Evolutionary conservation across 2,797 vertebrate species (phyloP), one percentile per base, ranked within the genome.

Genomic region (Silurus aristotelis): DNA sequence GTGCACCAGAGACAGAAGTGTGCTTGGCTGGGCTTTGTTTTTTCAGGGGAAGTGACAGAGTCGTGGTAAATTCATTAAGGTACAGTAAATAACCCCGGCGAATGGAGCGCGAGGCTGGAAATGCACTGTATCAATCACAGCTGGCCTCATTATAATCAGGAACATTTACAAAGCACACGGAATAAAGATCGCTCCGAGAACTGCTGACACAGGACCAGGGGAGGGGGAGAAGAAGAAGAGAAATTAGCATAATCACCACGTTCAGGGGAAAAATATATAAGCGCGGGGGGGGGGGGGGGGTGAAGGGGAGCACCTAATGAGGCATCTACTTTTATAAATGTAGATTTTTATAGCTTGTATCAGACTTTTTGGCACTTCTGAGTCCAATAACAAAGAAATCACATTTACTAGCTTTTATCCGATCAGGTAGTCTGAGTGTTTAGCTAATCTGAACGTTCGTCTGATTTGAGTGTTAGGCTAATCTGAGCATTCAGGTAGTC

Each of bases 1-100:
- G 83, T 46, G 19, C 83, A 72, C 76, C 60, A 43, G 83, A 80
- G 83, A 72, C 66, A 31, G 31, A 85, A 77, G 27, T 60, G 75
- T 70, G n/a, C 19, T 70, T 79, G 56, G 83, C 55, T 43, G 3
- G 6, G n/a, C 75, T 79, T 20, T n/a, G 6, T 72, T 58, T 85
- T 80, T 70, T 3, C n/a, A 22, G 52, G 5, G 43, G 48, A 84
- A 79, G 83, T 52, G 75, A 68, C 75, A 70, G 75, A 43, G 61
- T 67, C 25, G 48, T 0, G 22, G 66, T 80, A 63, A 85, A 72
- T 72, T 85, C 56, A 43, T 48, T 27, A 85, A 73, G 4, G 48
- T 73, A 27, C 71, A 82, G 71, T 82, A 60, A 82, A 76, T 76
- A 56, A 61, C 80, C 52, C 48, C 78, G 27, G 6, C 2, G n/a